Evolutionary conservation across 2,888 invertebrate genomes (phyloP), one percentile per base, ranked within the genome.

Genomic region (Trichopoda pennipes): DNA sequence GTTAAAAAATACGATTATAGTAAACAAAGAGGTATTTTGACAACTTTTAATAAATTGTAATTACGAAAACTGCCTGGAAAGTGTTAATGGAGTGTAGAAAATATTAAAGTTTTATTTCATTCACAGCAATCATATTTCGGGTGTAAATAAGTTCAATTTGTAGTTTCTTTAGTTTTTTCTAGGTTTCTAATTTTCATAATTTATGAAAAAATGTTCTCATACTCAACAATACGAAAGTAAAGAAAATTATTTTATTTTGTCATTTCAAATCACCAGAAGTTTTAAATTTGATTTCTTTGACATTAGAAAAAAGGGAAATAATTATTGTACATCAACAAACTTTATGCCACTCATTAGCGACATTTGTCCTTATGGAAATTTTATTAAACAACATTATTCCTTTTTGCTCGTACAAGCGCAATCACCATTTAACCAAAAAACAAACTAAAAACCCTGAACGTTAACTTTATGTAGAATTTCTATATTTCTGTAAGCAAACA

Each of bases 311-410:
- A 60, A 38, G 4, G 17, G 17, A 49, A 49, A 64, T 66, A 19
- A 53, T 35, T 60, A 38, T 28, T 42, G 8, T 16, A 23, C 61
- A 69, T 66, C 49, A 66, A 58, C 32, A 74, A 81, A 70, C 44
- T 77, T 83, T 80, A 47, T 38, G 60, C 3, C 64, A 64, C 63
- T 84, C 84, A 81, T 85, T 83, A 85, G 84, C 79, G 77, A 81
- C 81, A 81, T 84, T 85, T 83, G 83, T 83, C 80, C 78, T 69
- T 64, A 77, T 81, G 80, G 77, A 69, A 78, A 69, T 77, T 64
- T 38, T 63, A 42, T 74, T 64, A 64, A n/a, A 21, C n/a, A 44
- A 72, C 58, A 47, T 63, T 17, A 0, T 1, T 51, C n/a, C 10
- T 19, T 32, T 44, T 21, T 44, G 19, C 42, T 23, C 9, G 1